Evolutionary conservation across 2,888 invertebrate genomes (phyloP), one percentile per base, ranked within the genome.

Genomic region (Quadriops clusia): DNA sequence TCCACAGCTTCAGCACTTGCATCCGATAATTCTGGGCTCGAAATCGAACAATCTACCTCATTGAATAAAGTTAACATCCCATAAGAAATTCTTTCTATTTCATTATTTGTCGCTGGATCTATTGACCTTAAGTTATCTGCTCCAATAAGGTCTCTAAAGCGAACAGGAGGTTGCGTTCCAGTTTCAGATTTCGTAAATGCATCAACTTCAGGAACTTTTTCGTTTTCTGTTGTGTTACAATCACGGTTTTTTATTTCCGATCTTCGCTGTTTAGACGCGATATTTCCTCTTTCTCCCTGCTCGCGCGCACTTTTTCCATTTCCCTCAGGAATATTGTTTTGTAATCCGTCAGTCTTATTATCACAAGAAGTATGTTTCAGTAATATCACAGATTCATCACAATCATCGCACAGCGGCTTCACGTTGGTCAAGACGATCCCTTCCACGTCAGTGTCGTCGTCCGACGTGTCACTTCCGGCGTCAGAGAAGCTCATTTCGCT

Each of bases 391-490:
- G 15, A 12, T 17, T 33, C 28, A 4, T 28, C 17, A 15, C 24
- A 22, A 28, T 28, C 15, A 8, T 49, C 44, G 32, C 43, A 39
- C 21, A 60, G 33, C 15, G 43, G 49, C 36, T 55, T 57, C 8
- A 60, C 45, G 37, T 58, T 53, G n/a, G 53, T 59, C 22, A 60
- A 43, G 17, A 59, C 43, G 2, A 68, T 63, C 16, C 63, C 64
- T 46, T 68, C 68, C 1, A 64, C 64, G 34, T 68, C 68, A 3
- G 67, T 66, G 49, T 77, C 77, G 17, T 75, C 75, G 27, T 65
- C 70, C 23, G 72, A 71, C 33, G 67, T 67, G 39, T 67, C 65
- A 38, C 69, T 70, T 1, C 30, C 35, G 8, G 21, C 30, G 21
- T 38, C 30, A 16, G 28, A 20, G 5, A 25, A 12, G 2, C 40